phyloP scores from a whole-genome alignment of 2,113 vertebrate genomes.

The Stercorarius parasiticus region DNA sequence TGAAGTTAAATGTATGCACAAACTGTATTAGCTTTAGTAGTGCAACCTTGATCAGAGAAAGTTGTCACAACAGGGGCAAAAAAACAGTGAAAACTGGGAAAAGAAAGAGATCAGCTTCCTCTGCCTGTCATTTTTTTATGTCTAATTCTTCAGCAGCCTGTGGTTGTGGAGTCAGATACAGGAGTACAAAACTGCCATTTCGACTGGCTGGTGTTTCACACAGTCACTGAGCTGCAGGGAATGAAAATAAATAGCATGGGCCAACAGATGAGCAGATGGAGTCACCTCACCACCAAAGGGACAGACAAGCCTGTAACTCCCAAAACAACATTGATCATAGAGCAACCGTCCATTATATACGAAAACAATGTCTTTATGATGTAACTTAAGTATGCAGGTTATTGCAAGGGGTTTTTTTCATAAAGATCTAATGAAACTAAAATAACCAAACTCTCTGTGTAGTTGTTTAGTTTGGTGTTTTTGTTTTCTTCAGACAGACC shows the following conservation, averaged over 20 bases:
- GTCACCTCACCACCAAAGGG: not conserved
- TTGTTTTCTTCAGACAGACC: slow-evolving; percentile 68
- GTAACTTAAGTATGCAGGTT: not conserved
- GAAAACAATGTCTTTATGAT: not conserved
- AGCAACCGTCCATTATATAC: not conserved
- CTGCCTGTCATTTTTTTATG: not conserved
- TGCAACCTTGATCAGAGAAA: not conserved
- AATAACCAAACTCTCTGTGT: not conserved
- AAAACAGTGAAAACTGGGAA: not conserved
- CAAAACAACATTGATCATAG: not conserved
- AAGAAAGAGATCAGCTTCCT: not conserved
- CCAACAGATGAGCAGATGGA: not conserved
- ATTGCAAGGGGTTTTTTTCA: not conserved
- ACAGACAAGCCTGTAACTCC: not conserved
- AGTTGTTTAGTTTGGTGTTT: not conserved
- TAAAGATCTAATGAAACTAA: not conserved
- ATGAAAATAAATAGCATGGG: not conserved
- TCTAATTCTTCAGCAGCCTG: not conserved
- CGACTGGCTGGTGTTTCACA: not conserved
- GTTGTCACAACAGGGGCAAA: not conserved
- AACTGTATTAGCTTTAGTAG: not conserved
- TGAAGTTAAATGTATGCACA: not conserved
- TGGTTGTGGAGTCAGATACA: not conserved
- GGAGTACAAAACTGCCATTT: not conserved
- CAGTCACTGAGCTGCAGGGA: not conserved